These are phyloP conservation scores for Euphydryas editha DNA, from an alignment of 2,888 invertebrate species.

Conservation along the genomic window DNA sequence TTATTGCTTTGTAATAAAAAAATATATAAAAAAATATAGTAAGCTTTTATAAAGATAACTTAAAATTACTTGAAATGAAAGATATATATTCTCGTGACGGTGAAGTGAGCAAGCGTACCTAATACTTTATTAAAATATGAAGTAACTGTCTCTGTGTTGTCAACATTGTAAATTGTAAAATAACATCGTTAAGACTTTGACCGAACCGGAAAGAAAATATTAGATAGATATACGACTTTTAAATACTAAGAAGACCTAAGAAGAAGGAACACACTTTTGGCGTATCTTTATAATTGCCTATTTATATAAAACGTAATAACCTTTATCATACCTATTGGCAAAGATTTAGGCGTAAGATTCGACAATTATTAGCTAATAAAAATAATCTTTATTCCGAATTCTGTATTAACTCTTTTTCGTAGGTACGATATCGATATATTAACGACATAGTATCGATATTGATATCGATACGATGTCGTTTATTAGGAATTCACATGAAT, in stretches of 20 bases:
- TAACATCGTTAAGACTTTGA: neutral
- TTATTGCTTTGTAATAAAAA: too few species aligned
- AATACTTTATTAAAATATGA: constrained; percentile 3
- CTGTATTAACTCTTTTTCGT: too few species aligned
- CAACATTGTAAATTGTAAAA: neutral
- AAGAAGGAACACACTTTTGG: neutral
- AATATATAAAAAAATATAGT: neutral
- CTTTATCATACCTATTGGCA: too few species aligned
- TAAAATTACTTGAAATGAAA: neutral
- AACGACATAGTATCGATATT: too few species aligned
- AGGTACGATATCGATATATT: too few species aligned
- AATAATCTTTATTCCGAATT: too few species aligned
- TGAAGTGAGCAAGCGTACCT: neutral
- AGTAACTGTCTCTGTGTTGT: neutral
- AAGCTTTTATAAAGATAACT: neutral
- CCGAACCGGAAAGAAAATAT: neutral
- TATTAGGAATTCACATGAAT: too few species aligned
- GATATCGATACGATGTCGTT: too few species aligned
- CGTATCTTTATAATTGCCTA: too few species aligned
- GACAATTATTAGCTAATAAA: too few species aligned
- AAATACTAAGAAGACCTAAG: neutral
- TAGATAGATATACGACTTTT: neutral
- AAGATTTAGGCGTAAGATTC: too few species aligned
- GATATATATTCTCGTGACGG: neutral
- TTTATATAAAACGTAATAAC: too few species aligned